Percentiles rank a stretch among this genome's conserved stretches.
Conservation (phyloP, 2,113 vertebrate species). For the Scomber japonicus region DNA sequence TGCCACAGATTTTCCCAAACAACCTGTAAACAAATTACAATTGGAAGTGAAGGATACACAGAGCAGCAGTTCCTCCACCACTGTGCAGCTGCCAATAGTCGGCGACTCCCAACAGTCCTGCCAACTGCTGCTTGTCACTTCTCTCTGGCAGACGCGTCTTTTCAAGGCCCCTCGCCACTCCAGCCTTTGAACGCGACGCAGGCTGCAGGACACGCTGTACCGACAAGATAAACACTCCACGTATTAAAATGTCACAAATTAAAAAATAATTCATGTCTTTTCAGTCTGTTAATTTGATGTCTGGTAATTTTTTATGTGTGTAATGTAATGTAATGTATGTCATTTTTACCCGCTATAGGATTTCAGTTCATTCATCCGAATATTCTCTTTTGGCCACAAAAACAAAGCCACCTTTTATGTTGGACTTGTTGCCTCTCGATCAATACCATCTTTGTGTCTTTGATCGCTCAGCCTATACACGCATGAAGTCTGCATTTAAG, state of each 20-base stretch:
- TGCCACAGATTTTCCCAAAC: conserved; percentile 49
- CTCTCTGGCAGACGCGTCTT: conserved; percentile 51
- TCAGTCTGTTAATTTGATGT: conserved; percentile 34
- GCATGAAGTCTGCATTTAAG: conserved; percentile 63
- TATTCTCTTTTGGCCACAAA: conserved; percentile 5
- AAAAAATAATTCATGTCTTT: conserved; percentile 41
- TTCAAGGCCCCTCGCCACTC: conserved; percentile 36
- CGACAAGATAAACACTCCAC: conserved; percentile 57
- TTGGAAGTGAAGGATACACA: conserved; percentile 50
- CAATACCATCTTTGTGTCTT: conserved; percentile 67
- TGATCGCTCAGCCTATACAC: conserved; percentile 57
- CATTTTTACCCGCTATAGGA: neutral
- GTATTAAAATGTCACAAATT: conserved; percentile 47
- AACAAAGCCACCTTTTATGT: conserved; percentile 46
- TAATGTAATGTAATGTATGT: conserved; percentile 16
- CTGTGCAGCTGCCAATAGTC: conserved; percentile 58
- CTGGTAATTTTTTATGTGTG: too few relatives aligned
- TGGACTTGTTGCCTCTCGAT: conserved; percentile 47
- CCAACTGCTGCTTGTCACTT: conserved; percentile 58
- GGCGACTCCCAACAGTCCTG: conserved; percentile 56
- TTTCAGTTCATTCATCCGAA: conserved; percentile 8
- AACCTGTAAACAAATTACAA: conserved; percentile 54
- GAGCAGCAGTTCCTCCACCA: conserved; percentile 53
- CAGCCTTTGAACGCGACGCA: conserved; percentile 26
- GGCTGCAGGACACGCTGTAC: conserved; percentile 50